Base-by-base conservation (phyloP, 1,140 invertebrate species). In the Plutomurus gul region DNA sequence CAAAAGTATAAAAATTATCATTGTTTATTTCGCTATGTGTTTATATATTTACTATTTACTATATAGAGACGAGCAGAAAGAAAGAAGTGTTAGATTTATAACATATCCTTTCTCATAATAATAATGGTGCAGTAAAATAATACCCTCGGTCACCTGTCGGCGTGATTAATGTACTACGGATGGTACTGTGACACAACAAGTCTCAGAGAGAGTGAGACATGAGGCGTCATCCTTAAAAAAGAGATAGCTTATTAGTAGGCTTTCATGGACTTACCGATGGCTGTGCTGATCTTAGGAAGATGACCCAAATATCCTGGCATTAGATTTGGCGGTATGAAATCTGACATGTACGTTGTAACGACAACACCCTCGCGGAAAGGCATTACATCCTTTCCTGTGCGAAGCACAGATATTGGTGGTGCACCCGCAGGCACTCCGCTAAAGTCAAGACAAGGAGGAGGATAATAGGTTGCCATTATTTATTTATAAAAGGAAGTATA, bases 351-450 rank as follows among this genome's bases (percentile, higher is more conserved):
- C 1, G 82, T 78, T 37, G 79, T 46, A 39, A 81, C 25, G 1
- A 79, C 60, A 2, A 49, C 16, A 1, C 79, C 82, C 11, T 75
- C 18, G 1, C 82, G 79, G 43, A 78, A 82, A 6, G 82, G 79
- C 82, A 82, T 80, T 4, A 76, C 79, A 76, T 82, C 78, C 70
- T 79, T 82, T 27, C 76, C 79, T 1, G 39, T 78, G 8, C 79
- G n/a, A 46, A 47, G 40, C 18, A 76, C 65, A 33, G 70, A 72
- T 20, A 73, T 80, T 8, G 49, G 56, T 56, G 65, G 46, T 5
- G 25, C 27, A 10, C 75, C 65, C 8, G 56, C 27, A 20, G 78
- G 30, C 10, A 47, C 30, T 5, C 74, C 74, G 36, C 33, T 36
- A 6, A 72, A 80, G 72, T 80, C 79, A 1, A 76, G n/a, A 47